phyloP scores from a whole-genome alignment of 1,140 invertebrate genomes.

The Drosophila grimshawi region DNA sequence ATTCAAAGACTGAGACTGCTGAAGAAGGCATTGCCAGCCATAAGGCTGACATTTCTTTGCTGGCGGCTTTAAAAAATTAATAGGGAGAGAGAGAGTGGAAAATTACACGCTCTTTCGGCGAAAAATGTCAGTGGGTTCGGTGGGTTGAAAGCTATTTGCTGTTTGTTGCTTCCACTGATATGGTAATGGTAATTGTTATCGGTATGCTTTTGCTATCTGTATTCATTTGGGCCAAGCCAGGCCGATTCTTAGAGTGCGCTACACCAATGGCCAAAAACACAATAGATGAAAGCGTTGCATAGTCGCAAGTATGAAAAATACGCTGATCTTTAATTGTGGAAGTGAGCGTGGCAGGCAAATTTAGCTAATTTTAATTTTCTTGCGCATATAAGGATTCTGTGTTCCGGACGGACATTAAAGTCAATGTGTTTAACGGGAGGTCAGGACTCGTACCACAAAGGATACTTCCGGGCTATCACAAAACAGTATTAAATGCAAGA shows the following conservation, averaged over 20 bases:
- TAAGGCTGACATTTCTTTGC: slow-evolving; percentile 27
- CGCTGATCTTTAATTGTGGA: too few species aligned
- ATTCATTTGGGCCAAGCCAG: slow-evolving; percentile 57
- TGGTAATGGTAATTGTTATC: slow-evolving; percentile 68
- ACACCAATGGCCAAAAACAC: not conserved
- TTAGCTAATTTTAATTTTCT: too few species aligned
- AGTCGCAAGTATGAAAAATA: too few species aligned
- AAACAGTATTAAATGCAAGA: too few species aligned
- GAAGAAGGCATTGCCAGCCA: slow-evolving; percentile 31
- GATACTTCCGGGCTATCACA: too few species aligned
- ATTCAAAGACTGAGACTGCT: not conserved
- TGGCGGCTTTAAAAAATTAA: not conserved
- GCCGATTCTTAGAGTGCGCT: slow-evolving; percentile 10
- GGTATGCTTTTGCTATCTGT: slow-evolving; percentile 17
- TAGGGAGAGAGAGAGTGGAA: slow-evolving; percentile 9
- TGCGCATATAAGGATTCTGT: too few species aligned
- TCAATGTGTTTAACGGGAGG: too few species aligned
- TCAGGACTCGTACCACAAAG: too few species aligned
- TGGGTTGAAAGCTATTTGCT: slow-evolving; percentile 49
- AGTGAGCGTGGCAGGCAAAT: too few species aligned
- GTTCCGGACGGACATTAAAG: too few species aligned
- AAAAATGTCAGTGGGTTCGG: slow-evolving; percentile 13
- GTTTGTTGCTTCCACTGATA: slow-evolving; percentile 54
- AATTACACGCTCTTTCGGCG: slow-evolving; percentile 15
- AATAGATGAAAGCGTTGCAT: too few species aligned